Conservation (phyloP, 2,113 vertebrate species). For the Apus apus region DNA sequence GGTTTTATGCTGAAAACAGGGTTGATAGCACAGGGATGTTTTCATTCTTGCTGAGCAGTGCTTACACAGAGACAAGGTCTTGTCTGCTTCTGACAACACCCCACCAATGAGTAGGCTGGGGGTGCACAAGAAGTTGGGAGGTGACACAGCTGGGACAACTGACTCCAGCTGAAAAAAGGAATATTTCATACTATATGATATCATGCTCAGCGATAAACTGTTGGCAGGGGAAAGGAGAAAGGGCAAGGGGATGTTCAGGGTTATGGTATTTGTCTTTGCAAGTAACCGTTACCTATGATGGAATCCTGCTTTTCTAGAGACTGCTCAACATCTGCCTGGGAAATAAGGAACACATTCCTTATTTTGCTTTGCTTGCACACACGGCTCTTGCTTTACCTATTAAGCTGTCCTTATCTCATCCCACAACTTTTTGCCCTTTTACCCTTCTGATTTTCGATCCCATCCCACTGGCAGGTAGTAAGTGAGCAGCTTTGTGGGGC, state of each 20-base stretch:
- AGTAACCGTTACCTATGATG: no score
- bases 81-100: neutral
- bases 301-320: neutral
- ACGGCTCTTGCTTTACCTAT: neutral
- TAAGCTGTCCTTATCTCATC: neutral
- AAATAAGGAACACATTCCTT: neutral
- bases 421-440: neutral
- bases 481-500: neutral
- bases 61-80: neutral
- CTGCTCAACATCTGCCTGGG: neutral
- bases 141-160: neutral
- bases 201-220: neutral
- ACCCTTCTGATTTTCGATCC: neutral
- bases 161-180: neutral
- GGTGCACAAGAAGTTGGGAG: neutral
- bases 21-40: neutral
- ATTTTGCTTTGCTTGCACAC: neutral
- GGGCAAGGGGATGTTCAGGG: fast-evolving
- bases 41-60: neutral
- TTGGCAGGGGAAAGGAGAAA: neutral
- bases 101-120: no score
- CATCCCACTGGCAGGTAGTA: neutral
- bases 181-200: neutral
- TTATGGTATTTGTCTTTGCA: no score
- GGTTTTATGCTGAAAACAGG: neutral